A percentile compares a stretch with the other conserved stretches of the same genome.
Evolutionary conservation across 2,113 vertebrate species (phyloP).

Genomic region (Saguinus imperator): DNA sequence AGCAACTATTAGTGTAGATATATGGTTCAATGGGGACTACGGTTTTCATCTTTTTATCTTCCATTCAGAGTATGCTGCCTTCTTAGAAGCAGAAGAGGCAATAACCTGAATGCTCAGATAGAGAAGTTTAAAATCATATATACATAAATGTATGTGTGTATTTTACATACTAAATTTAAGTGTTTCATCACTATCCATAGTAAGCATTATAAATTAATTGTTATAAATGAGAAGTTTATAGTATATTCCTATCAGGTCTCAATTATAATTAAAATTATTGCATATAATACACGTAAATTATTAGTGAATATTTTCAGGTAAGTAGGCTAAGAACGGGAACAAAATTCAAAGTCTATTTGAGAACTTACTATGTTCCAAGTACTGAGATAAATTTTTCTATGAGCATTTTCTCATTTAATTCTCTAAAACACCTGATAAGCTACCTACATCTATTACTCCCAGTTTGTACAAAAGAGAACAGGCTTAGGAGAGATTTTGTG

Average conservation of each 20-base stretch:
- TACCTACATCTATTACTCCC: not conserved
- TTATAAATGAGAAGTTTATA: conserved; percentile 15
- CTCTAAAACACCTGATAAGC: not conserved
- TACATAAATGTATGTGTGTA: not conserved
- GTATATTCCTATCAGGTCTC: not conserved
- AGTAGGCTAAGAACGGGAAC: not conserved
- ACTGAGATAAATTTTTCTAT: not conserved
- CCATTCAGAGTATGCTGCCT: not conserved
- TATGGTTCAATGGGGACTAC: not conserved
- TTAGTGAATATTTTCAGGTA: conserved; percentile 32
- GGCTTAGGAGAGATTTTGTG: not conserved
- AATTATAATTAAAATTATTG: not conserved
- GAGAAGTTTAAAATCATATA: not conserved
- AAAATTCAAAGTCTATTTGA: conserved; percentile 15
- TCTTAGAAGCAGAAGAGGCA: not conserved
- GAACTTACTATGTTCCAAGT: not conserved
- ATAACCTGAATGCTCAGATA: not conserved
- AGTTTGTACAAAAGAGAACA: not conserved
- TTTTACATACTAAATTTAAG: not conserved
- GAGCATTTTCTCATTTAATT: conserved; percentile 3
- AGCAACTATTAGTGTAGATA: not conserved
- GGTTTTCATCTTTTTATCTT: not conserved
- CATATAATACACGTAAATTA: not conserved
- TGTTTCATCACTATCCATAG: not conserved
- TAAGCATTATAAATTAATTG: not conserved